phyloP scores from a whole-genome alignment of 2,113 vertebrate species.

The Pluvialis apricaria region DNA sequence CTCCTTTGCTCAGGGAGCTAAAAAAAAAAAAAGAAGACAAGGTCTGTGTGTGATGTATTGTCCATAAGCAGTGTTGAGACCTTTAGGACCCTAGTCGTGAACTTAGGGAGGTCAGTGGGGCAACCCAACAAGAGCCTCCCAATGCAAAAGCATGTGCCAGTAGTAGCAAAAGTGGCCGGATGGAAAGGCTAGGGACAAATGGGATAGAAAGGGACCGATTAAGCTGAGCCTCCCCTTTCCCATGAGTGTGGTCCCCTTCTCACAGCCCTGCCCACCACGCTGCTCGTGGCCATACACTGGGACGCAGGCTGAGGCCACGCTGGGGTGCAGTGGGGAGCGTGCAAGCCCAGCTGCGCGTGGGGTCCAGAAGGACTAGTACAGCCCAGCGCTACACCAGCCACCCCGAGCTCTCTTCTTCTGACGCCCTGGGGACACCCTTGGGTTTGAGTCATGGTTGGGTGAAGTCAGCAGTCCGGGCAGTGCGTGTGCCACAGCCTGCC shows the following conservation, averaged over 20 bases:
- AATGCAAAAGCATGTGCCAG: neutral
- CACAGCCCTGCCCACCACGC: neutral
- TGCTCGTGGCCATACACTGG: rapidly evolving
- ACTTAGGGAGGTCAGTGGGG: neutral
- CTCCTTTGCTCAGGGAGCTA: neutral
- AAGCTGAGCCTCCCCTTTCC: neutral
- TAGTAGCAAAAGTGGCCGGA: neutral
- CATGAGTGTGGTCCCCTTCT: neutral
- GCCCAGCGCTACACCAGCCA: neutral
- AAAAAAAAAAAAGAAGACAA: too few species aligned
- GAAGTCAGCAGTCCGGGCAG: neutral
- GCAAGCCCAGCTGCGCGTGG: rapidly evolving
- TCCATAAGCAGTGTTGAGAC: neutral
- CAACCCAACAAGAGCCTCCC: neutral
- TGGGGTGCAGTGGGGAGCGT: neutral
- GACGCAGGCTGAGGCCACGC: neutral
- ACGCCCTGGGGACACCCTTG: rapidly evolving
- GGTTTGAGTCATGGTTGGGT: too few species aligned
- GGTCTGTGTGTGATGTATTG: neutral
- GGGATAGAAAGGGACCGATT: neutral
- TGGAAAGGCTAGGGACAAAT: neutral
- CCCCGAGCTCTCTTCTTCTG: neutral
- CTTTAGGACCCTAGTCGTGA: neutral
- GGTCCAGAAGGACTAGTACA: neutral
- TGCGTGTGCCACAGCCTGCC: neutral